Evolutionary conservation across 2,888 invertebrate species (phyloP).

Genomic region (Thymelicus acteon): DNA sequence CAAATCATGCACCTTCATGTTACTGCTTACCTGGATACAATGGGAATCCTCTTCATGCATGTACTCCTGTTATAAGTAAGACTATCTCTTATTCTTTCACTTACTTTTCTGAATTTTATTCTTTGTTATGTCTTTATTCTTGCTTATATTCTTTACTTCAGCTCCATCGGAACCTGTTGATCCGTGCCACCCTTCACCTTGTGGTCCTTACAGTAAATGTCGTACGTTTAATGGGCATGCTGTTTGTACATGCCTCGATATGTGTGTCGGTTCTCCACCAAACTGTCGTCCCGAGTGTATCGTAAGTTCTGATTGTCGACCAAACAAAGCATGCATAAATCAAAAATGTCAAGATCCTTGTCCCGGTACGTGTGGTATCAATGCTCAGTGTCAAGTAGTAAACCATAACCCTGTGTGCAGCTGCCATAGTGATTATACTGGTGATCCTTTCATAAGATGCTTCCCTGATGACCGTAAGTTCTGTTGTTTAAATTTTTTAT

Average conservation of each 20-base stretch:
- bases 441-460: slow-evolving; percentile 92
- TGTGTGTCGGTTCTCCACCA: slow-evolving; percentile 90
- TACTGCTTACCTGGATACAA: slow-evolving; percentile 89
- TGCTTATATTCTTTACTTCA: slow-evolving; percentile 63
- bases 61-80: slow-evolving; percentile 86
- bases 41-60: slow-evolving; percentile 89
- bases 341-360: slow-evolving; percentile 92
- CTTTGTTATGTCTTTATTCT: slow-evolving; percentile 54
- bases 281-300: slow-evolving; percentile 91
- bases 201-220: slow-evolving; percentile 92
- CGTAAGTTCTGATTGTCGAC: slow-evolving; percentile 90
- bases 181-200: slow-evolving; percentile 91
- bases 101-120: slow-evolving; percentile 55
- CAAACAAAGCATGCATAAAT: slow-evolving; percentile 90
- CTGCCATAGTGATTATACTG: slow-evolving; percentile 88
- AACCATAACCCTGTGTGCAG: slow-evolving; percentile 93
- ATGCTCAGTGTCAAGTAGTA: slow-evolving; percentile 91
- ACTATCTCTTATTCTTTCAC: slow-evolving; percentile 68
- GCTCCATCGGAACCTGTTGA: slow-evolving; percentile 81
- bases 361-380: slow-evolving; percentile 89
- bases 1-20: slow-evolving; percentile 91
- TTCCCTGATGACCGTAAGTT: slow-evolving; percentile 86
- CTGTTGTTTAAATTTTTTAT: slow-evolving; percentile 35
- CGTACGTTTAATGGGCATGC: slow-evolving; percentile 89
- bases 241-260: slow-evolving; percentile 90